phyloP scores from a whole-genome alignment of 2,113 vertebrate species.

The Esox niger region DNA sequence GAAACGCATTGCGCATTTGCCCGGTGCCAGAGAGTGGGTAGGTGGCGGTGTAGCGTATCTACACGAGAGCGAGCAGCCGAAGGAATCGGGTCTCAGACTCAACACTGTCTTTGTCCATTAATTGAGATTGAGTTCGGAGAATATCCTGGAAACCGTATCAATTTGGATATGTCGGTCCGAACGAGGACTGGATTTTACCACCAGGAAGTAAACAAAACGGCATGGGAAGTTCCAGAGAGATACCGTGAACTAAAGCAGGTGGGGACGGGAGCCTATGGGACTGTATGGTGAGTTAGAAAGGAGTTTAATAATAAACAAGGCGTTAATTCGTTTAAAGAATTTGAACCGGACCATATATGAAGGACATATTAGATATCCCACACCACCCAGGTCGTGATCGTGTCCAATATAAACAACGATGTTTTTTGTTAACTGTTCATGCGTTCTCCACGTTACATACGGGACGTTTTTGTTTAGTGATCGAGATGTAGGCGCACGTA shows the following conservation, averaged over 20 bases:
- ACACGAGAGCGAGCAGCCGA: not conserved
- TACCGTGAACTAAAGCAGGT: constrained; percentile 85
- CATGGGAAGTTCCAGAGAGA: constrained; percentile 86
- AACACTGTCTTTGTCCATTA: constrained; percentile 12
- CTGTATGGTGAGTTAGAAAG: constrained; percentile 81
- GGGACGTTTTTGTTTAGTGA: not conserved
- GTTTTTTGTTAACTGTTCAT: no score
- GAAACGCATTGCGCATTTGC: constrained; percentile 4
- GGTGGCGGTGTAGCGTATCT: not conserved
- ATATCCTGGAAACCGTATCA: constrained; percentile 10
- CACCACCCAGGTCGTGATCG: not conserved
- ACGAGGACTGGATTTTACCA: constrained; percentile 78
- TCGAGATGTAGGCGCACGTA: no score
- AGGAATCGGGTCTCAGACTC: not conserved
- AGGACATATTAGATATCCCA: not conserved
- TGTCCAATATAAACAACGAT: no score
- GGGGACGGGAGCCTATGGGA: constrained; percentile 90
- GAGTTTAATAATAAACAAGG: not conserved
- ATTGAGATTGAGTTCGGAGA: not conserved
- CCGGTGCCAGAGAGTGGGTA: constrained; percentile 11
- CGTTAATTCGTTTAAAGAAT: not conserved
- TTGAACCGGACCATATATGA: not conserved
- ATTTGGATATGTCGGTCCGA: constrained; percentile 59
- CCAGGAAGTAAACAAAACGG: constrained; percentile 85
- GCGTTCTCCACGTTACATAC: not conserved